phyloP scores from a whole-genome alignment of 2,888 invertebrate species.

The Tridacna gigas region DNA sequence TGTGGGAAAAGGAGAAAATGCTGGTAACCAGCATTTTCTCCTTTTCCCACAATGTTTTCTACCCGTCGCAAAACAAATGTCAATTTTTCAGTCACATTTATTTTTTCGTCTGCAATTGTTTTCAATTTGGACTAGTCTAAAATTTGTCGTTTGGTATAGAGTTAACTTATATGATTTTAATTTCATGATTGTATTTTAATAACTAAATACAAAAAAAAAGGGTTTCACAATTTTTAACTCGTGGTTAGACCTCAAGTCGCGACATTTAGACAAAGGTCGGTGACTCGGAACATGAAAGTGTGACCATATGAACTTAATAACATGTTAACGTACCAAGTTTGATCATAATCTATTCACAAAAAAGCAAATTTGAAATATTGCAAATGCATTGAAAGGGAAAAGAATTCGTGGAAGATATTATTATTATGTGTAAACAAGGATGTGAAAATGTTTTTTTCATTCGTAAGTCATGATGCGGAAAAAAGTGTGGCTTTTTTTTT shows the following conservation, averaged over 20 bases:
- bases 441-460: slow-evolving; percentile 2
- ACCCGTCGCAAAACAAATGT: too few species aligned
- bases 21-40: too few species aligned
- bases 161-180: too few species aligned
- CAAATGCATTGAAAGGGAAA: slow-evolving; percentile 27
- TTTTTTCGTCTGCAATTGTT: too few species aligned
- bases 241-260: slow-evolving; percentile 22
- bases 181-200: too few species aligned
- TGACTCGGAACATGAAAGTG: slow-evolving; percentile 19
- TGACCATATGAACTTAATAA: slow-evolving; percentile 30
- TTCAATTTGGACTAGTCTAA: too few species aligned
- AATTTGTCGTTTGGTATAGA: too few species aligned
- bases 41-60: too few species aligned
- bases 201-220: too few species aligned
- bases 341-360: slow-evolving; percentile 14
- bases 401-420: slow-evolving; percentile 4
- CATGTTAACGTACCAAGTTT: slow-evolving; percentile 16
- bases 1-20: too few species aligned
- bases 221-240: not conserved
- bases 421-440: slow-evolving; percentile 15
- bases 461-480: not conserved
- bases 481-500: slow-evolving; percentile 1
- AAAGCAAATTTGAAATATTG: slow-evolving; percentile 18
- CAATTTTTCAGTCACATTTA: too few species aligned
- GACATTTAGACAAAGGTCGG: not conserved